These are phyloP conservation scores for Pomatostomus ruficeps DNA, from an alignment of 2,113 vertebrate genomes.

Conservation along the genomic window DNA sequence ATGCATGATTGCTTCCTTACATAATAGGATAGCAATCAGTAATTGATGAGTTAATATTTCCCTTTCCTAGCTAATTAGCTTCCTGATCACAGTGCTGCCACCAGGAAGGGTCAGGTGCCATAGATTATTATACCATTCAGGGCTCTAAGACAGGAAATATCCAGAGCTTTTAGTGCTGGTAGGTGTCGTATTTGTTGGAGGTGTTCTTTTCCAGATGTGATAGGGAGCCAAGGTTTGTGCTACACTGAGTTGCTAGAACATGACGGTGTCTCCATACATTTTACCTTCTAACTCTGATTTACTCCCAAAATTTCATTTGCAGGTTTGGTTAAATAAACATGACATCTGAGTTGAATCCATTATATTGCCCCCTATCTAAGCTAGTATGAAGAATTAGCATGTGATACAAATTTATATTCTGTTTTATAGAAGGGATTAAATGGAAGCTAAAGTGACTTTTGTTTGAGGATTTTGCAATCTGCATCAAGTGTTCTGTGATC, in stretches of 20 bases:
- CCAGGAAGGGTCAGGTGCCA: neutral
- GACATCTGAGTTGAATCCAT: neutral
- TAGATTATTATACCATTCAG: neutral
- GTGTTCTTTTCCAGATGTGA: neutral
- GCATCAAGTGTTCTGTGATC: neutral
- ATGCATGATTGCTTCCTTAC: neutral
- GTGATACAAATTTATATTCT: neutral
- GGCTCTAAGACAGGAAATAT: neutral
- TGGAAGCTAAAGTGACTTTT: neutral
- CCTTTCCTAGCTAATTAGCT: slow-evolving; percentile 22
- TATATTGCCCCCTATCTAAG: neutral
- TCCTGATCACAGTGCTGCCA: neutral
- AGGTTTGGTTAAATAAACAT: neutral
- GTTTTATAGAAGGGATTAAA: neutral
- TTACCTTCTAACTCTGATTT: neutral
- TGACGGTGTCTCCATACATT: neutral
- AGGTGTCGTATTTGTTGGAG: neutral
- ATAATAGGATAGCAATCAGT: slow-evolving; percentile 3
- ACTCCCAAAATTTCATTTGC: neutral
- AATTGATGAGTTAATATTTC: slow-evolving; percentile 7
- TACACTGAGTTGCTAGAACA: neutral
- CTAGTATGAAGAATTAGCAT: neutral
- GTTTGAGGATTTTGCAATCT: neutral
- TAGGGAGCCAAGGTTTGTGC: neutral
- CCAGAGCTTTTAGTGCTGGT: neutral